Percentiles rank a stretch among this genome's conserved stretches.
phyloP scores from a whole-genome alignment of 2,888 invertebrate species.

The Halocaridina rubra region DNA sequence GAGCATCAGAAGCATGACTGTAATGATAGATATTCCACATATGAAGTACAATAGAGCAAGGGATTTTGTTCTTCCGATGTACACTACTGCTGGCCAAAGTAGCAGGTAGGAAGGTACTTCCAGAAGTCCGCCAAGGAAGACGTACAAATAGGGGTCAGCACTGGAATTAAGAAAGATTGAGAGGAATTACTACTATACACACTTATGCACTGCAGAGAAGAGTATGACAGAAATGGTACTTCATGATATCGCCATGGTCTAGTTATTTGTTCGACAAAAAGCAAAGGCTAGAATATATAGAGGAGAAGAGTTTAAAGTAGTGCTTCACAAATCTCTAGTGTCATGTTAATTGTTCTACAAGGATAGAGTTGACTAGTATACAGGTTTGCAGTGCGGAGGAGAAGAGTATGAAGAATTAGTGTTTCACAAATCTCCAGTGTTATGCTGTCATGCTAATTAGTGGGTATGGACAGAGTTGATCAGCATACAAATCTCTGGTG shows the following conservation, averaged over 20 bases:
- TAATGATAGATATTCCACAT: conserved; percentile 18
- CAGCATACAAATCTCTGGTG: too few species aligned
- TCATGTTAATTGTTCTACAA: not conserved
- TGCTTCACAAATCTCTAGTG: not conserved
- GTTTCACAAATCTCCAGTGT: too few species aligned
- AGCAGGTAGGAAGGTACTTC: conserved; percentile 44
- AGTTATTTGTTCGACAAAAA: too few species aligned
- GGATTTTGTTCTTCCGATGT: conserved; percentile 25
- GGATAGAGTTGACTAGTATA: too few species aligned
- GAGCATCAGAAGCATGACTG: too few species aligned
- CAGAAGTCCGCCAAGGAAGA: conserved; percentile 48
- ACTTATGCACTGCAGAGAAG: not conserved
- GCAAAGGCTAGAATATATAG: too few species aligned
- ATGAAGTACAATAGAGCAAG: conserved; percentile 14
- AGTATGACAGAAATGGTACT: not conserved
- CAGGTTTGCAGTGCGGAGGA: too few species aligned
- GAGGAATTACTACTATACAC: not conserved
- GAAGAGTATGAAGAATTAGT: too few species aligned
- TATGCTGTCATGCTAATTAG: too few species aligned
- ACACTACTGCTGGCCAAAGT: conserved; percentile 23
- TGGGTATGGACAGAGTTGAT: too few species aligned
- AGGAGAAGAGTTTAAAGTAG: too few species aligned
- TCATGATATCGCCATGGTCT: too few species aligned
- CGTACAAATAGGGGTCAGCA: conserved; percentile 39
- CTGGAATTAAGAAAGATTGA: not conserved